Conservation (phyloP, 92 coral and sea anemone species). For the Parazoanthus atlanticus region DNA sequence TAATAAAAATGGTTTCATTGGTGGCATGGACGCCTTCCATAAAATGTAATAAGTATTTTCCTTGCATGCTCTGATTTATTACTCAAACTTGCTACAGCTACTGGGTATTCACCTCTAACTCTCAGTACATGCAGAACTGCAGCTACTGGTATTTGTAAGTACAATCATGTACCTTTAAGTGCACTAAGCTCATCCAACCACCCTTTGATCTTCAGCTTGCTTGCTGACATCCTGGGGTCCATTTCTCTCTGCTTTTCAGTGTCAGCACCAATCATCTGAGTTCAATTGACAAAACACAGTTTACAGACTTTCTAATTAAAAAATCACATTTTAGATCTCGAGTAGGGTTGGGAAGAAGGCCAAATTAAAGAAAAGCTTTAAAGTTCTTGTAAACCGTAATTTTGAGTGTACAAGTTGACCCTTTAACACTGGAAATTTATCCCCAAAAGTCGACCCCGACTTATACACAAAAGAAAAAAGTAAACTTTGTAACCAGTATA, state of each 20-base stretch:
- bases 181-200: conserved; percentile 70
- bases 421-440: too few relatives aligned
- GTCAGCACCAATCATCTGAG: conserved; percentile 72
- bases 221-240: conserved; percentile 71
- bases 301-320: not conserved
- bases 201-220: conserved; percentile 79
- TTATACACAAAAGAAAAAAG: too few relatives aligned
- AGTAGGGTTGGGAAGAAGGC: not conserved
- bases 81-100: too few relatives aligned
- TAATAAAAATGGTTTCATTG: too few relatives aligned
- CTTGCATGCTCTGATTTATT: too few relatives aligned
- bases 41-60: too few relatives aligned
- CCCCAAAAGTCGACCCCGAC: too few relatives aligned
- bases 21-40: too few relatives aligned
- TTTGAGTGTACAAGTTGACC: too few relatives aligned
- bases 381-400: too few relatives aligned
- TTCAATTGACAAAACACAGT: conserved; percentile 2
- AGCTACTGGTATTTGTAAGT: not conserved
- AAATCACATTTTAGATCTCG: not conserved
- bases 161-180: conserved; percentile 43
- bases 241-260: conserved; percentile 73
- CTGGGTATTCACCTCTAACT: not conserved
- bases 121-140: not conserved
- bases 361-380: not conserved
- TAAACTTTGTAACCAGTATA: too few relatives aligned